These are phyloP conservation scores for Desmophyllum pertusum DNA, from an alignment of 92 coral and sea anemone genomes.

Conservation along the genomic window DNA sequence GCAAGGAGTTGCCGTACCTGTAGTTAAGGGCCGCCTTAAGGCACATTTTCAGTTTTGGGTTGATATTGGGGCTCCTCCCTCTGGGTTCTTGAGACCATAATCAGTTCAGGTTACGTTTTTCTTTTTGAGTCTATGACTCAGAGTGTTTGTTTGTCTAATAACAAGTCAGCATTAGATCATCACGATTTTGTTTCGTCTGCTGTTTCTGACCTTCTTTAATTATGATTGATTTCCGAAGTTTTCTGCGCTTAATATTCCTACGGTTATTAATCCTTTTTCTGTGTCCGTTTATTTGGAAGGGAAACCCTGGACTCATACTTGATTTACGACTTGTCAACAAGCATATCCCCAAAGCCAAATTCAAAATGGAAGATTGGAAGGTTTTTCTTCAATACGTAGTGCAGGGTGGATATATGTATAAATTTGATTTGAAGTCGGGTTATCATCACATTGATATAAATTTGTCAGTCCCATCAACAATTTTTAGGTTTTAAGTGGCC, in stretches of 20 bases:
- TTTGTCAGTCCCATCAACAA: not conserved
- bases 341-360: slow-evolving; percentile 37
- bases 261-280: slow-evolving; percentile 33
- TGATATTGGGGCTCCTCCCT: slow-evolving; percentile 35
- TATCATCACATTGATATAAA: slow-evolving; percentile 36
- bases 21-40: slow-evolving; percentile 38
- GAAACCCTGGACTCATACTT: slow-evolving; percentile 33
- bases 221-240: slow-evolving; percentile 39
- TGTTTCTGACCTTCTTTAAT: slow-evolving; percentile 28
- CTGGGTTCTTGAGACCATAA: slow-evolving; percentile 34
- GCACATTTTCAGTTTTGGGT: slow-evolving; percentile 30
- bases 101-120: slow-evolving; percentile 5
- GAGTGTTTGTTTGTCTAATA: slow-evolving; percentile 6
- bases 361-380: slow-evolving; percentile 55
- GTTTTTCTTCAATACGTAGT: slow-evolving; percentile 11
- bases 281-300: slow-evolving; percentile 35
- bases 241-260: slow-evolving; percentile 14
- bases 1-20: slow-evolving; percentile 25
- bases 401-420: slow-evolving; percentile 26
- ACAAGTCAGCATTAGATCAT: slow-evolving; percentile 19
- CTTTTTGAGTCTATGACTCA: slow-evolving; percentile 6
- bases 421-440: slow-evolving; percentile 45
- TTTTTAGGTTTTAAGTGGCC: slow-evolving; percentile 47
- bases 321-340: slow-evolving; percentile 49
- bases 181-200: slow-evolving; percentile 25